These are phyloP conservation scores for Folsomia manolachei DNA, from an alignment of 2,888 invertebrate species.

Conservation along the genomic window DNA sequence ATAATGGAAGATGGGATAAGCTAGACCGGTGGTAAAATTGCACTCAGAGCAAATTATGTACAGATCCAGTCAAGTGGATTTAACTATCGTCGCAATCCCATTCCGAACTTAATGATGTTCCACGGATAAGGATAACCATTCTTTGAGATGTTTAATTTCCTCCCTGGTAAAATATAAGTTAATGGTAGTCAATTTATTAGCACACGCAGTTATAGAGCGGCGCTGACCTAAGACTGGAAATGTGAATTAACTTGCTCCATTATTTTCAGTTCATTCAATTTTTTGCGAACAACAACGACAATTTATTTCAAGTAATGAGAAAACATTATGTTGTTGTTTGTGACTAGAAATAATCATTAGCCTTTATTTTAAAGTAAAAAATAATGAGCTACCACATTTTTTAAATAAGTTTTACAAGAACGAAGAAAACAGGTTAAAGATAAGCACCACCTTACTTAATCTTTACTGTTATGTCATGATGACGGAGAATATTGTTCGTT, in stretches of 20 bases:
- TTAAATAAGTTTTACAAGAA: not conserved
- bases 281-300: not conserved
- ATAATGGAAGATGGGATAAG: no score
- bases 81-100: no score
- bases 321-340: not conserved
- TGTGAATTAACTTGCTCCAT: not conserved
- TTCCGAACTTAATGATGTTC: no score
- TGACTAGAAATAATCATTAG: not conserved
- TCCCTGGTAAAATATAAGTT: no score
- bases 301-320: not conserved
- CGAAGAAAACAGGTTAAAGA: not conserved
- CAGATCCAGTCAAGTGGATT: slow-evolving; percentile 16
- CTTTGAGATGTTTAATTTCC: no score
- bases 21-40: slow-evolving; percentile 23
- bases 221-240: no score
- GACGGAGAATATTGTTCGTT: not conserved
- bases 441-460: not conserved
- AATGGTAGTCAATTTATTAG: no score
- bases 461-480: not conserved
- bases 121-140: no score
- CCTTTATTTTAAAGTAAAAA: not conserved
- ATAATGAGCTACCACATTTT: not conserved
- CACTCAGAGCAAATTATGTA: slow-evolving; percentile 17
- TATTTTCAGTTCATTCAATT: not conserved
- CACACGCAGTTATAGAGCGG: no score